Evolutionary conservation across 2,888 invertebrate species (phyloP), one percentile per base, ranked within the genome.

Genomic region (Chromoteleia sp.): DNA sequence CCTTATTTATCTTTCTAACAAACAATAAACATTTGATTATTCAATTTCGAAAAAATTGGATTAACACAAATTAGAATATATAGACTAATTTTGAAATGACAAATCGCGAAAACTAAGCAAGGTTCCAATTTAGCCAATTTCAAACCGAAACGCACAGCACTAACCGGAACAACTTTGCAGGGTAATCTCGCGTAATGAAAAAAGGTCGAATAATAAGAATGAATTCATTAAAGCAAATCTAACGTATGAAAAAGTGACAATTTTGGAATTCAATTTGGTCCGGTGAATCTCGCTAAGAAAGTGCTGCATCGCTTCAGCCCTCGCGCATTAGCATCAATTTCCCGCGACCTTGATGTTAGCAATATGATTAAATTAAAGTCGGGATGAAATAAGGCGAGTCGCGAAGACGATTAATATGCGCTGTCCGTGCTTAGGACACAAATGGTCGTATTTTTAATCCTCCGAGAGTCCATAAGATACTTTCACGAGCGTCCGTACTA

Each of bases 381-480:
- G 56, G 36, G 52, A 75, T 81, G 50, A 81, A 81, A 75, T 75
- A 80, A 80, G 70, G 75, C 52, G 58, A 63, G 70, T 75, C 50
- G 58, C 68, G 65, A 71, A 71, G 65, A 81, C 81, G 71, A 81
- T 81, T 81, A 81, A 81, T 81, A 81, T 81, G 71, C 81, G 58
- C 59, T 56, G 75, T 63, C 63, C 52, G 81, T 74, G 70, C 81
- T 81, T 71, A 76, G 75, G 81, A 81, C 81, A 81, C 75, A 76
- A 76, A 81, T 76, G 71, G 58, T 81, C 61, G 75, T 81, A 74
- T 76, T 81, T 81, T 76, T 76, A 81, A 81, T 81, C 74, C 81
- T 50, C 81, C 30, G 71, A 77, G 73, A 77, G 73, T 81, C 67
- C 77, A 77, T 74, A 70, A 81, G 81, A 77, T 68, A 77, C 81